Evolutionary conservation across 2,888 invertebrate species (phyloP), one percentile per base, ranked within the genome.

Genomic region (Tyria jacobaeae): DNA sequence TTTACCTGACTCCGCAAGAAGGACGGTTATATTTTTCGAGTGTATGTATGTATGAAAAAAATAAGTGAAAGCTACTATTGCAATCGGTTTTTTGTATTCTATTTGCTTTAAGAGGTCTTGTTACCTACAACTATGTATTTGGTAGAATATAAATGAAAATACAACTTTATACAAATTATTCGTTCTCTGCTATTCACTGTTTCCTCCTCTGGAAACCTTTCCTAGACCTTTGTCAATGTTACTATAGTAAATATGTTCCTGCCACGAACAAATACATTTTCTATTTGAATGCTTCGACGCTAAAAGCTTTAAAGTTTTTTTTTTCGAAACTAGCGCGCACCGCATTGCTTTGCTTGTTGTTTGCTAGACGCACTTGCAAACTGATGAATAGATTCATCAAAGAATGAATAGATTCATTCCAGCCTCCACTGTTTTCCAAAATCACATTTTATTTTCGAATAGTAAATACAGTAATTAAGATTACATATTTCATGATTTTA

Each of bases 311-410:
- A 66, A 71, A 81, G n/a, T n/a, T n/a, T n/a, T 75, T 81, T 76
- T n/a, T 15, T 70, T 80, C 75, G 68, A 63, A 69, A 79, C 76
- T 78, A 79, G 71, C 70, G 70, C 75, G 79, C 86, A 87, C 83
- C 66, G 85, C 88, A 87, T 88, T 76, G 89, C 91, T 87, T 88
- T 74, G 88, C 87, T 89, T 89, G 82, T 72, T 68, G 64, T 67
- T 64, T 65, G 60, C 68, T 70, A 70, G 64, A 70, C 59, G 59
- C 68, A 74, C 67, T 58, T 58, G 60, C 47, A 52, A 61, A 63
- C 60, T 62, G 48, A 60, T 55, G 49, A 37, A 61, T 48, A 14
- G 44, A 62, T 63, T 66, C 55, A 63, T 63, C 48, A 55, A 31
- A 2, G 27, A 44, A 60, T 55, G 48, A 37, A 62, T 48, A 14